Evolutionary conservation across 2,797 vertebrate species (phyloP), one percentile per base, ranked within the genome.

Genomic region (Jordanella pulchra): DNA sequence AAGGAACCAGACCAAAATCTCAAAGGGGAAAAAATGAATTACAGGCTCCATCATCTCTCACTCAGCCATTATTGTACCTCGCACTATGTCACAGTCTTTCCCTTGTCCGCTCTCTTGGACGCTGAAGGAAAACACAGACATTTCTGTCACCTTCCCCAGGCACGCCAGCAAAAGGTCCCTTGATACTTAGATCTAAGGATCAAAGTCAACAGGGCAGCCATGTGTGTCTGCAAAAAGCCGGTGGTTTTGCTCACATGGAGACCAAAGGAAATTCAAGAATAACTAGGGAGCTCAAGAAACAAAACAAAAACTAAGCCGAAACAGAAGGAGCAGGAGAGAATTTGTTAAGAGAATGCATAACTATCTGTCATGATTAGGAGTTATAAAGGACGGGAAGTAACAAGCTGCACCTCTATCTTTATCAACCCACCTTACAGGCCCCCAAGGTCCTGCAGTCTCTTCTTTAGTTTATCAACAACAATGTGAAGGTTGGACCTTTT

Each of bases 401-500:
- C 15, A 73, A 17, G 39, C 44, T 7, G 48, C 60, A 54, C 54
- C 45, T 77, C 72, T 70, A 83, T 75, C 68, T 53, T 58, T 47
- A 53, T 32, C 51, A 67, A 63, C 9, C 44, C 17, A 39, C 35
- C 39, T 48, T 27, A 67, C 30, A 27, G 44, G n/a, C 10, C 84
- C 79, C 76, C 48, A 9, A 64, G 81, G 85, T 75, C 69, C 68
- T 73, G 47, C 54, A 65, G 77, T 68, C 81, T 85, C 66, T 75
- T 86, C 81, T 88, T 82, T 87, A 81, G 75, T 85, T 91, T 90
- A 93, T 94, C 93, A 93, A 89, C 76, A 87, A 87, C 82, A 89
- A 23, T 13, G 44, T 67, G 63, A 79, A 78, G 74, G 70, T 67
- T 80, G 76, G 84, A 84, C 83, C 75, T 87, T 87, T 85, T 86